Conservation (phyloP, 2,113 vertebrate genomes). For the Apistogramma diplotaenia region DNA sequence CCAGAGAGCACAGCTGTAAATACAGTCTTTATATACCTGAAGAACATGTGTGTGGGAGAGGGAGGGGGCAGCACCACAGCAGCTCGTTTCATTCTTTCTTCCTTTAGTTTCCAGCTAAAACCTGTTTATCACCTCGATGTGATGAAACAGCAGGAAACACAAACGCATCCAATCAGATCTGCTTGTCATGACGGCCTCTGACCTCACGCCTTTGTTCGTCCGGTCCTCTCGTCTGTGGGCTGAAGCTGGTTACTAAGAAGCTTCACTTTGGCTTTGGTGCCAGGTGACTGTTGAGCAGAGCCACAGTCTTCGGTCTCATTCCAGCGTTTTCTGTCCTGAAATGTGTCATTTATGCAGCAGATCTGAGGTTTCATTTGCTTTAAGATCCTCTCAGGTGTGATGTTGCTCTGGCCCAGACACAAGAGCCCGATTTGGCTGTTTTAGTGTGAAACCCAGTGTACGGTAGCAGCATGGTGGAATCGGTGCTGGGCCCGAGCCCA, state of each 20-base stretch:
- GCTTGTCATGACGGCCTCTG: not conserved
- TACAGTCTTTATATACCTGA: not conserved
- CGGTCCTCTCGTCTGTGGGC: too few species aligned
- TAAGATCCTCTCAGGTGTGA: not conserved
- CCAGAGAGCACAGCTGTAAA: not conserved
- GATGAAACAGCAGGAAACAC: not conserved
- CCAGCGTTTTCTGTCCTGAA: not conserved
- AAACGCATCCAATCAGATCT: not conserved
- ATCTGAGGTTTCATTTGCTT: not conserved
- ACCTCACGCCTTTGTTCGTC: not conserved
- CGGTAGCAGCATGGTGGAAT: not conserved
- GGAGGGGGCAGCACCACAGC: not conserved
- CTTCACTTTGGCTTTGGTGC: not conserved
- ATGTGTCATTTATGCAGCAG: not conserved
- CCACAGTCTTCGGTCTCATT: not conserved
- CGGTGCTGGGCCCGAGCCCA: not conserved
- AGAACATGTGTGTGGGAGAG: fast-evolving
- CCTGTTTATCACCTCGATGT: not conserved
- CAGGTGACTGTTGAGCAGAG: not conserved
- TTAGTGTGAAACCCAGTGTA: not conserved
- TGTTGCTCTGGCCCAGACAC: not conserved
- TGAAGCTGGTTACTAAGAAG: too few species aligned
- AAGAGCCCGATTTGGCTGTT: not conserved
- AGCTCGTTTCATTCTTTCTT: not conserved
- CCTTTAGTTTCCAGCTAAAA: too few species aligned